A percentile compares a stretch with the other conserved stretches of the same genome.
Conservation (phyloP, 2,797 vertebrate genomes). For the Garrulus glandarius region DNA sequence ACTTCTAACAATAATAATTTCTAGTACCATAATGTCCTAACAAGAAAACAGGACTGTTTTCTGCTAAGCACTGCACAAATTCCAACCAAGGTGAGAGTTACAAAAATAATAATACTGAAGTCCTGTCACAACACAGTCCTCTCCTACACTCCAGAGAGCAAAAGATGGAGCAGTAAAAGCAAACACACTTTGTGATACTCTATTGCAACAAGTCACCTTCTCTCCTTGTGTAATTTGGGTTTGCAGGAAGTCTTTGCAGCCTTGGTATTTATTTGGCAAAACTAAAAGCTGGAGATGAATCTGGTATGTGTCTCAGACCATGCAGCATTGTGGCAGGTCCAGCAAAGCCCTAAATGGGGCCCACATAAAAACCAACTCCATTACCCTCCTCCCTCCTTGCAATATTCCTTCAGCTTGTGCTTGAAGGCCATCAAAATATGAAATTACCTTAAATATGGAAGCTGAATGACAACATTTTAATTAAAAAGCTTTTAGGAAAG, state of each 20-base stretch:
- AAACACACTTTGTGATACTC: not conserved
- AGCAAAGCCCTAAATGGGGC: not conserved
- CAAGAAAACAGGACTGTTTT: not conserved
- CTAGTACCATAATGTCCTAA: not conserved
- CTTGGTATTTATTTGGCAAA: not conserved
- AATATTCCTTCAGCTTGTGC: not conserved
- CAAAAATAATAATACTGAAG: not conserved
- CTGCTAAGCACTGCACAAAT: not conserved
- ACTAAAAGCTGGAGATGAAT: not conserved
- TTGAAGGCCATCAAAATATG: conserved; percentile 25
- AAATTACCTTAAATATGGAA: conserved; percentile 31
- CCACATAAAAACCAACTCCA: not conserved
- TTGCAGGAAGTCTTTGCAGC: not conserved
- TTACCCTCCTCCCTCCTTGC: not conserved
- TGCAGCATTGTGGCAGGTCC: not conserved
- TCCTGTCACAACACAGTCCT: not conserved
- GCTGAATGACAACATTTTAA: conserved; percentile 33
- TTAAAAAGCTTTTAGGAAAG: conserved; percentile 59
- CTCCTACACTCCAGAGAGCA: not conserved
- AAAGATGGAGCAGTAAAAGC: not conserved
- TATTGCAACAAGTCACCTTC: not conserved
- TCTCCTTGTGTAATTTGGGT: not conserved
- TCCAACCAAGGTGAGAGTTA: not conserved
- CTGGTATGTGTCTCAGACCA: not conserved
- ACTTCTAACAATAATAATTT: not conserved